phyloP scores from a whole-genome alignment of 35 echinoderm and acorn worm species.

The Apostichopus californicus region DNA sequence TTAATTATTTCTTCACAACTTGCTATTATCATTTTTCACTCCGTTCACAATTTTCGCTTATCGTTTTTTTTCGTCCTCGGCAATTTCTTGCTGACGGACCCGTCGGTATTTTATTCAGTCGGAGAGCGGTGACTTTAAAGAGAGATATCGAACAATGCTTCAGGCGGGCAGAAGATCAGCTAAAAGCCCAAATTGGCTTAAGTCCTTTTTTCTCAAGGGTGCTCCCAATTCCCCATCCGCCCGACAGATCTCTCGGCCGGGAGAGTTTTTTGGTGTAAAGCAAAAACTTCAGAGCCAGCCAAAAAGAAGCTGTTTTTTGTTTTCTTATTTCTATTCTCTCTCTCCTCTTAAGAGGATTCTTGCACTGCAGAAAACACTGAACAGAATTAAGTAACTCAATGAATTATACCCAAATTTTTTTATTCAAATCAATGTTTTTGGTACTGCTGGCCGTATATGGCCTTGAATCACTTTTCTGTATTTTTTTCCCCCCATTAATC shows the following conservation, averaged over 20 bases:
- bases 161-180: neutral
- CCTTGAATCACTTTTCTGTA: neutral
- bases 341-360: too few relatives aligned
- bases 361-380: too few relatives aligned
- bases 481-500: neutral
- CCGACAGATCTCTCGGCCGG: neutral
- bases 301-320: too few relatives aligned
- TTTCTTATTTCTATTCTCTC: too few relatives aligned
- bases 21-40: too few relatives aligned
- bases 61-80: too few relatives aligned
- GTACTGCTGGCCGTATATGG: neutral
- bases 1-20: too few relatives aligned
- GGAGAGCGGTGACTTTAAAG: neutral
- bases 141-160: slow-evolving; percentile 17
- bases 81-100: too few relatives aligned
- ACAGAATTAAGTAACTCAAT: too few relatives aligned
- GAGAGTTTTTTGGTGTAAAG: too few relatives aligned
- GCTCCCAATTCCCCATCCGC: neutral
- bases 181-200: neutral
- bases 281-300: too few relatives aligned
- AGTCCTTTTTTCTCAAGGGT: slow-evolving; percentile 5
- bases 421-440: neutral
- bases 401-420: neutral
- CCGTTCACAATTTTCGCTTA: too few relatives aligned
- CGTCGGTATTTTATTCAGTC: slow-evolving; percentile 7